phyloP scores from a whole-genome alignment of 2,888 invertebrate species.

The Metacarcinus magister region DNA sequence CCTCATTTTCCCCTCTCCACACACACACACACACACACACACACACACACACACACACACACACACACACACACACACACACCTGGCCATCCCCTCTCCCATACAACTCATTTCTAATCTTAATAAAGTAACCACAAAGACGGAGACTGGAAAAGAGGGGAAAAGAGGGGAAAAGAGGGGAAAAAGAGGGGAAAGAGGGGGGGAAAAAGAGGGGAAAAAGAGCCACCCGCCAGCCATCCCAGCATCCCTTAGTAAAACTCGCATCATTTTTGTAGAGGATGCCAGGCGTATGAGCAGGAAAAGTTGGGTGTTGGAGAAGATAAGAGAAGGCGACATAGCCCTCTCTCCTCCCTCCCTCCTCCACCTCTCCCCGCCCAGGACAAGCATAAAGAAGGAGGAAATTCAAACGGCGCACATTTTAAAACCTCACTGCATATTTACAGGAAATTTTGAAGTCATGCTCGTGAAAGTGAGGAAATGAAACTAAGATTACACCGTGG shows the following conservation, averaged over 20 bases:
- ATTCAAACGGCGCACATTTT: constrained; percentile 72
- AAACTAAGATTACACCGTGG: constrained; percentile 64
- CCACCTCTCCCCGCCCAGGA: background rate
- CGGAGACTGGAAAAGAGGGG: too few species aligned
- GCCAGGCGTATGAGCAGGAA: background rate
- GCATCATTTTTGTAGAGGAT: background rate
- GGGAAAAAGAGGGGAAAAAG: too few species aligned
- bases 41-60: too few species aligned
- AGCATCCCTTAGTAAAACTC: background rate
- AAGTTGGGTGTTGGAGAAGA: constrained; percentile 22
- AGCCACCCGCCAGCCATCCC: background rate
- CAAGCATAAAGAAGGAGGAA: constrained; percentile 69
- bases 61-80: too few species aligned
- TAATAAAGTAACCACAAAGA: too few species aligned
- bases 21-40: too few species aligned
- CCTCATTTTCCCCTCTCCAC: too few species aligned
- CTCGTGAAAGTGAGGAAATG: constrained; percentile 64
- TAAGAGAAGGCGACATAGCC: background rate
- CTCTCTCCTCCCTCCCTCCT: background rate
- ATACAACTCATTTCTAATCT: too few species aligned
- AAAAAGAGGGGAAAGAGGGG: too few species aligned
- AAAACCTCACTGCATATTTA: constrained; percentile 63
- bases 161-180: too few species aligned
- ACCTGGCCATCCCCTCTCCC: too few species aligned
- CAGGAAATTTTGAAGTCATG: constrained; percentile 75